Percentiles rank a stretch among this genome's conserved stretches.
These are phyloP conservation scores for Penaeus monodon DNA, from an alignment of 2,888 invertebrate species.

Conservation along the genomic window DNA sequence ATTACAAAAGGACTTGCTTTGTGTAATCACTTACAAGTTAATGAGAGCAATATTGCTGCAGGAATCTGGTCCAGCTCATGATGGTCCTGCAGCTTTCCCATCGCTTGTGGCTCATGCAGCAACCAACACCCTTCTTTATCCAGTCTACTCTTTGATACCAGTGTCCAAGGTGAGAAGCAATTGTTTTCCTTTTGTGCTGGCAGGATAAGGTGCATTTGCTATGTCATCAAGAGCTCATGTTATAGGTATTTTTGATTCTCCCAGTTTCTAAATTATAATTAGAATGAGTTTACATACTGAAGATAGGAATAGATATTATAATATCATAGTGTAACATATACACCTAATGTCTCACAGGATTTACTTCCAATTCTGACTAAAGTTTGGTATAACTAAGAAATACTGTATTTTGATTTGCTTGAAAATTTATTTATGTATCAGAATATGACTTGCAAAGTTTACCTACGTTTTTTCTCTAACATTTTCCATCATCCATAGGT, in stretches of 20 bases:
- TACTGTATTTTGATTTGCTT: too few species aligned
- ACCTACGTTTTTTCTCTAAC: not conserved
- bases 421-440: not conserved
- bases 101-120: slow-evolving; percentile 77
- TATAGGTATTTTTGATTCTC: too few species aligned
- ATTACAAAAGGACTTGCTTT: too few species aligned
- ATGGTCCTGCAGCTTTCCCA: slow-evolving; percentile 76
- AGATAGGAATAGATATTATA: too few species aligned
- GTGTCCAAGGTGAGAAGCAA: slow-evolving; percentile 39
- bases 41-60: slow-evolving; percentile 1
- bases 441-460: too few species aligned
- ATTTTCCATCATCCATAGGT: not conserved
- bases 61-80: slow-evolving; percentile 67
- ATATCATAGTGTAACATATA: too few species aligned
- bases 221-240: not conserved
- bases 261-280: too few species aligned
- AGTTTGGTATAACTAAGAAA: too few species aligned
- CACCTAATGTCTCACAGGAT: too few species aligned
- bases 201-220: not conserved
- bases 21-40: too few species aligned
- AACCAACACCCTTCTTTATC: slow-evolving; percentile 77
- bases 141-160: slow-evolving; percentile 67
- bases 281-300: too few species aligned
- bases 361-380: too few species aligned
- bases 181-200: not conserved